Conservation (phyloP, 2,888 invertebrate species). For the Drosophila nr. fundita region DNA sequence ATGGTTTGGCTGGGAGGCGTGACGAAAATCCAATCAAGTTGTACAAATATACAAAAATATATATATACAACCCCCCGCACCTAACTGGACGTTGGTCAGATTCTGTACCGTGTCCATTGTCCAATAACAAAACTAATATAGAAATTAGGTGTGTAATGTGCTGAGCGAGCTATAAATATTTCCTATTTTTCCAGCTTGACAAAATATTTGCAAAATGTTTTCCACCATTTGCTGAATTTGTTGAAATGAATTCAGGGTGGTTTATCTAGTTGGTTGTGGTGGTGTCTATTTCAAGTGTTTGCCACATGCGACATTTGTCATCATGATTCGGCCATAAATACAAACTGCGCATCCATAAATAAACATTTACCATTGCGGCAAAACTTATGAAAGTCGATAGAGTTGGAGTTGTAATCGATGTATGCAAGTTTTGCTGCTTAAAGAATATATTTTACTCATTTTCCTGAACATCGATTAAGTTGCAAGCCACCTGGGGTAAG, state of each 20-base stretch:
- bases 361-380: constrained; percentile 56
- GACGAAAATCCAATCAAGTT: constrained; percentile 82
- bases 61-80: constrained; percentile 36
- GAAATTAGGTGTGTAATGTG: constrained; percentile 81
- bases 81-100: constrained; percentile 22
- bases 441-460: neutral
- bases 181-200: constrained; percentile 57
- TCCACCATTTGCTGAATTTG: constrained; percentile 33
- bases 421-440: neutral
- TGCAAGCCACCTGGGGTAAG: neutral
- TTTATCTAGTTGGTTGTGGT: neutral
- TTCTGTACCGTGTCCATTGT: constrained; percentile 28
- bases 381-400: constrained; percentile 39
- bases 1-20: constrained; percentile 61
- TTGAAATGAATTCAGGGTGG: constrained; percentile 40
- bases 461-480: neutral
- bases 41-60: constrained; percentile 65
- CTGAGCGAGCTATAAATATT: constrained; percentile 77
- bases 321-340: constrained; percentile 79
- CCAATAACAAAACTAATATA: constrained; percentile 73
- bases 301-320: constrained; percentile 77
- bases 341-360: constrained; percentile 75
- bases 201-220: constrained; percentile 68
- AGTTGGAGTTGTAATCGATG: neutral
- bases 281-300: constrained; percentile 74